phyloP scores from a whole-genome alignment of 1,140 invertebrate genomes.

The Coenobita brevimanus region DNA sequence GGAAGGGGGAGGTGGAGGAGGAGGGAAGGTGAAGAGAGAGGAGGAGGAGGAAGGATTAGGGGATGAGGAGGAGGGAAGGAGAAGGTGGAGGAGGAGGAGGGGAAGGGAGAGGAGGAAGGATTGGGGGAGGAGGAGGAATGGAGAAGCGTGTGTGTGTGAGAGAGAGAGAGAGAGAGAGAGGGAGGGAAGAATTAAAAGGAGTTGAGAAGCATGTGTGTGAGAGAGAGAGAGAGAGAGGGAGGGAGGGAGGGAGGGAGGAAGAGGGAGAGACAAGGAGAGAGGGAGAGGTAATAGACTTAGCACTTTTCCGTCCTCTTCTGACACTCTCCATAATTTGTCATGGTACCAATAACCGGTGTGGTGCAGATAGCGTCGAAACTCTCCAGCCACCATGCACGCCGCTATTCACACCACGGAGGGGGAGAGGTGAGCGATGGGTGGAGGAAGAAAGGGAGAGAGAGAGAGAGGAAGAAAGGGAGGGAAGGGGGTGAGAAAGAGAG shows the following conservation, averaged over 20 bases:
- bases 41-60: not conserved
- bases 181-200: not conserved
- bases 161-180: not conserved
- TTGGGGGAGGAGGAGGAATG: not conserved
- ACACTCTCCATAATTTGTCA: too few relatives aligned
- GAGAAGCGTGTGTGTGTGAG: not conserved
- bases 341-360: too few relatives aligned
- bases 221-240: not conserved
- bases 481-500: not conserved
- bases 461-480: slow-evolving; percentile 18
- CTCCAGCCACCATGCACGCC: too few relatives aligned
- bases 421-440: too few relatives aligned
- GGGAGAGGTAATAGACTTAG: too few relatives aligned
- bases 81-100: too few relatives aligned
- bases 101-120: not conserved
- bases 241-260: not conserved
- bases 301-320: too few relatives aligned
- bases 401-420: too few relatives aligned
- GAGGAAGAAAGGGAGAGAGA: slow-evolving; percentile 18
- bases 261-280: not conserved
- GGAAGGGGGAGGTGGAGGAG: not conserved
- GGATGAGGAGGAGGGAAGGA: not conserved
- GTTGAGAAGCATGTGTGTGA: not conserved
- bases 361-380: too few relatives aligned
- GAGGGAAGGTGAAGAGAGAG: not conserved